These are phyloP conservation scores for Penaeus vannamei DNA, from an alignment of 1,140 invertebrate species.

Conservation along the genomic window DNA sequence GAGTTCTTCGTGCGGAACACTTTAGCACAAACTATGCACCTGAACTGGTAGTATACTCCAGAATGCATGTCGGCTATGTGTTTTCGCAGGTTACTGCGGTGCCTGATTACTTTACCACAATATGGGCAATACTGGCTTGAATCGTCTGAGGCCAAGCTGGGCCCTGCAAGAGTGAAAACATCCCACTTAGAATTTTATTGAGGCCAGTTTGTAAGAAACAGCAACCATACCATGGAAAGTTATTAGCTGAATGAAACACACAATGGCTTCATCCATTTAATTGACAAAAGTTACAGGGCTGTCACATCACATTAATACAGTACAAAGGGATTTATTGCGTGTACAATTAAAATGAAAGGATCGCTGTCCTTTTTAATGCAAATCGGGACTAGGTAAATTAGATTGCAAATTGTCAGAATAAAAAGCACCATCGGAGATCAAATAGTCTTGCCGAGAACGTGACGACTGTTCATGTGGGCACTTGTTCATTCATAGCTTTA, in stretches of 20 bases:
- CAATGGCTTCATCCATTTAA: constrained; percentile 62
- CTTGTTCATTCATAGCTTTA: constrained; percentile 36
- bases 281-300: constrained; percentile 62
- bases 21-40: constrained; percentile 58
- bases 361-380: constrained; percentile 37
- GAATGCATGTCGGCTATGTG: constrained; percentile 67
- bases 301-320: constrained; percentile 57
- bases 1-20: constrained; percentile 66
- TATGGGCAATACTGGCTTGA: constrained; percentile 64
- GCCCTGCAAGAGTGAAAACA: constrained; percentile 66
- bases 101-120: constrained; percentile 66
- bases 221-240: constrained; percentile 28
- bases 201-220: constrained; percentile 37
- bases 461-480: constrained; percentile 44
- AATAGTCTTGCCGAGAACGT: background rate
- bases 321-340: constrained; percentile 57
- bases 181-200: constrained; percentile 59
- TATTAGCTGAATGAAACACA: constrained; percentile 57
- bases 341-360: constrained; percentile 49
- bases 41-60: constrained; percentile 65
- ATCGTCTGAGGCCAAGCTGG: constrained; percentile 56
- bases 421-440: constrained; percentile 45
- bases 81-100: constrained; percentile 66
- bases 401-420: constrained; percentile 49
- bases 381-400: constrained; percentile 48